These are phyloP conservation scores for Ptychochromis oligacanthus DNA, from an alignment of 2,113 vertebrate genomes.

Conservation along the genomic window DNA sequence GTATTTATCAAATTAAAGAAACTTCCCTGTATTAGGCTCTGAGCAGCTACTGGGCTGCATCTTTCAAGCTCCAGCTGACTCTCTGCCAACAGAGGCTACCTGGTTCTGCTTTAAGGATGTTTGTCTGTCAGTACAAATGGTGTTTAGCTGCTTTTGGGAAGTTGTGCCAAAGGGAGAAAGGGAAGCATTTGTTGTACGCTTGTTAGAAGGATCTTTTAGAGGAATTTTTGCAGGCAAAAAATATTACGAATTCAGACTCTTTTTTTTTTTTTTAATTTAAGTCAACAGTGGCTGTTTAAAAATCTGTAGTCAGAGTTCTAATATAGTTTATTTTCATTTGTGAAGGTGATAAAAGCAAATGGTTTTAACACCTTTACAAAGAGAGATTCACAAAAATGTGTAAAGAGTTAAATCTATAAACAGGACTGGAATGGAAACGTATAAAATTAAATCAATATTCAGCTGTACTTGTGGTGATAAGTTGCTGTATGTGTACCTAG, in stretches of 20 bases:
- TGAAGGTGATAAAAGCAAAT: background rate
- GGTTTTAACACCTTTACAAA: background rate
- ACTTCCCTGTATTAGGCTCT: background rate
- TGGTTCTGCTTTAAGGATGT: conserved; percentile 9
- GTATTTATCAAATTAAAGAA: background rate
- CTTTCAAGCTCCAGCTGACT: conserved; percentile 19
- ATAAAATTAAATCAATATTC: conserved; percentile 11
- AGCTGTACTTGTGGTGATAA: background rate
- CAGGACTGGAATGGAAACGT: background rate
- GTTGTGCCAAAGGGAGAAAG: background rate
- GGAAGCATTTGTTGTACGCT: background rate
- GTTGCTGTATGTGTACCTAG: background rate
- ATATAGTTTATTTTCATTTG: background rate
- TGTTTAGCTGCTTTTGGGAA: background rate
- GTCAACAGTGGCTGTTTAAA: background rate
- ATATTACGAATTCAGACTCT: background rate
- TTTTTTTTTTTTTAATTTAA: background rate
- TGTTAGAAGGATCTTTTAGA: background rate
- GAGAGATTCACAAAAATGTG: background rate
- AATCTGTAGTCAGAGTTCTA: background rate
- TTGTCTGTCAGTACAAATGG: conserved; percentile 1
- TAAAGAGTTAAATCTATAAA: background rate
- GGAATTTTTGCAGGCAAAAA: background rate
- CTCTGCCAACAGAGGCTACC: background rate
- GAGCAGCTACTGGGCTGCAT: conserved; percentile 21